A percentile compares a stretch with the other conserved stretches of the same genome.
phyloP scores from a whole-genome alignment of 2,797 vertebrate genomes.

The Urophycis tenuis region DNA sequence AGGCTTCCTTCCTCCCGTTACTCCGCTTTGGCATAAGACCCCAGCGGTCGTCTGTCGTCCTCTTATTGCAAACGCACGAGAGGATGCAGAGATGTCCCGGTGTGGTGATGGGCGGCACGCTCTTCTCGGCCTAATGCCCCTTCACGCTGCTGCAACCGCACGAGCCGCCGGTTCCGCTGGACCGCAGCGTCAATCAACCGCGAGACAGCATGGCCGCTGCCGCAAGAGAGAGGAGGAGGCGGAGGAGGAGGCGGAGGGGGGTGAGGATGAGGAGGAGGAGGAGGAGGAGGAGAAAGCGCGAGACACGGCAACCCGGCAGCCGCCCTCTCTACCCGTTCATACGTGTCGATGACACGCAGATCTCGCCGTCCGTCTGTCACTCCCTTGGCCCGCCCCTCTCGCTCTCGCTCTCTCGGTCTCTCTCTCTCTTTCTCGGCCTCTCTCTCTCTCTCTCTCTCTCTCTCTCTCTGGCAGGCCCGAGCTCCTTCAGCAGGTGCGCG shows the following conservation, averaged over 20 bases:
- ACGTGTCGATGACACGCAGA: not conserved
- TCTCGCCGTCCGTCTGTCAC: not conserved
- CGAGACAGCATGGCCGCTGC: constrained; percentile 61
- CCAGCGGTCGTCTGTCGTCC: constrained; percentile 7
- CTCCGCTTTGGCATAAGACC: not conserved
- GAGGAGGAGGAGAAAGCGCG: constrained; percentile 23
- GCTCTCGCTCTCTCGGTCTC: not conserved
- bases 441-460: not conserved
- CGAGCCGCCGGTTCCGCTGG: constrained; percentile 18
- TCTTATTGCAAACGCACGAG: not conserved
- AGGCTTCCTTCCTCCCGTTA: constrained; percentile 26
- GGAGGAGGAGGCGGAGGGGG: constrained; percentile 12
- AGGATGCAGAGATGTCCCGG: too few species aligned
- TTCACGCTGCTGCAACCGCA: not conserved
- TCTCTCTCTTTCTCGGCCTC: not conserved
- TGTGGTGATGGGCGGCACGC: not conserved
- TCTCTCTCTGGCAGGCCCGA: not conserved
- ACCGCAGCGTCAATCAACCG: constrained; percentile 20
- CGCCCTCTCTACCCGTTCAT: not conserved
- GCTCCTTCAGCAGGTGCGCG: too few species aligned
- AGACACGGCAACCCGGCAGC: constrained; percentile 36
- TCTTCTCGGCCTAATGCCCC: not conserved
- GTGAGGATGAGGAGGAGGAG: constrained; percentile 23
- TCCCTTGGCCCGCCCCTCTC: not conserved
- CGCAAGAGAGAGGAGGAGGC: constrained; percentile 39